Evolutionary conservation across 2,888 invertebrate genomes (phyloP).

Genomic region (Caenorhabditis virilis): DNA sequence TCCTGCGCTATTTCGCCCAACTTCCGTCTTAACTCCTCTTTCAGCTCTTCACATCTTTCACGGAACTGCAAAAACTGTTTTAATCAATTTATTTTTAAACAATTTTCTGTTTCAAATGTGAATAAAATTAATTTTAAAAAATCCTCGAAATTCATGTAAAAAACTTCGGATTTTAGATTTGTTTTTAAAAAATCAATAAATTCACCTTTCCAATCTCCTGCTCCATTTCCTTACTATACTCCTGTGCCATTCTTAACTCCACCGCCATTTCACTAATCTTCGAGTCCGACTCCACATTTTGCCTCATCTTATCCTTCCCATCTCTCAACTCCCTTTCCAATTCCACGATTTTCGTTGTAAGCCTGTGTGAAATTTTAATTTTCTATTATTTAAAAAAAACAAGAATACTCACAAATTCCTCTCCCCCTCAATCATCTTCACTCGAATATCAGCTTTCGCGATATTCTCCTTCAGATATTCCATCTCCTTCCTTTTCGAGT

Average conservation of each 20-base stretch:
- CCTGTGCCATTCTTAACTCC: conserved; percentile 27
- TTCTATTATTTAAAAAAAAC: not conserved
- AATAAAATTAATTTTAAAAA: too few relatives aligned
- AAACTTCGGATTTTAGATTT: too few relatives aligned
- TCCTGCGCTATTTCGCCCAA: conserved; percentile 35
- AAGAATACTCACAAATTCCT: conserved; percentile 18
- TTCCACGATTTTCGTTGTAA: conserved; percentile 15
- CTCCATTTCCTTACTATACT: conserved; percentile 34
- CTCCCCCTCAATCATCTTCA: conserved; percentile 22
- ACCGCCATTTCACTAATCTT: conserved; percentile 22
- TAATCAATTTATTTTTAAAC: not conserved
- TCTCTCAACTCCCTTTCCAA: conserved; percentile 25
- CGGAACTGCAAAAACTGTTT: conserved; percentile 20
- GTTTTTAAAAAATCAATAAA: too few relatives aligned
- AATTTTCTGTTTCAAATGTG: not conserved
- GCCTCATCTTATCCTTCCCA: conserved; percentile 18
- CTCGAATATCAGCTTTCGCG: conserved; percentile 12
- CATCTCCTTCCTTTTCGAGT: conserved; percentile 17
- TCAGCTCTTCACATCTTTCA: conserved; percentile 30
- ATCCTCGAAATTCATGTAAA: too few relatives aligned
- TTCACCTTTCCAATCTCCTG: conserved; percentile 26
- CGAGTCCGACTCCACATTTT: conserved; percentile 19
- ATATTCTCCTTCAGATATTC: conserved; percentile 19
- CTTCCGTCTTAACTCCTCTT: conserved; percentile 36
- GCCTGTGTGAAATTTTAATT: conserved; percentile 6